These are phyloP conservation scores for Gallinago media DNA, from an alignment of 2,113 vertebrate genomes.

Conservation along the genomic window DNA sequence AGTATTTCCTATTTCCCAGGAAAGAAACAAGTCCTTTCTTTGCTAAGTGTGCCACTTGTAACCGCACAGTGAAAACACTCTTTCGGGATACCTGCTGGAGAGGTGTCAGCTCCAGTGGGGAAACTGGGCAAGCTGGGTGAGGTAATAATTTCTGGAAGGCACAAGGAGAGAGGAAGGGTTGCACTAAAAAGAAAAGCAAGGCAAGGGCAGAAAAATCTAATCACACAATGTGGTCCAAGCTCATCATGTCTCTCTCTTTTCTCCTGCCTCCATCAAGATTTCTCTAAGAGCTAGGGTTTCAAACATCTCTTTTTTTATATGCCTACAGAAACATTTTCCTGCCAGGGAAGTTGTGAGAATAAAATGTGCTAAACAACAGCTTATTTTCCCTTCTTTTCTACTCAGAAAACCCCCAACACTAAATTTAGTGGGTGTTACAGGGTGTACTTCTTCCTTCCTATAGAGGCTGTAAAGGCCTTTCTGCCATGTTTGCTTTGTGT, in stretches of 20 bases:
- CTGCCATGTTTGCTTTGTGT: background rate
- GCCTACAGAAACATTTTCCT: background rate
- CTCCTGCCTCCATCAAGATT: background rate
- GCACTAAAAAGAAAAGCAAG: background rate
- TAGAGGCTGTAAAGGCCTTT: too few relatives aligned
- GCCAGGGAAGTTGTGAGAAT: background rate
- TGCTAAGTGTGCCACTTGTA: background rate
- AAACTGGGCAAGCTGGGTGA: background rate
- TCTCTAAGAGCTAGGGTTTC: background rate
- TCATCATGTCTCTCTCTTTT: background rate
- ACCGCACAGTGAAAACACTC: fast-evolving
- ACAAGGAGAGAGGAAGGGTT: background rate
- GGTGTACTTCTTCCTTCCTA: too few relatives aligned
- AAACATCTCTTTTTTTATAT: background rate
- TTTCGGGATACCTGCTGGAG: background rate
- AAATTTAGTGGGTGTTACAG: background rate
- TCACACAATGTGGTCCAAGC: background rate
- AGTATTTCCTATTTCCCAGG: background rate
- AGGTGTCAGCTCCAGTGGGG: background rate
- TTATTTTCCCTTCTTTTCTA: background rate
- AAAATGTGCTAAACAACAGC: background rate
- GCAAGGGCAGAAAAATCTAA: background rate
- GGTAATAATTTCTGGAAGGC: background rate
- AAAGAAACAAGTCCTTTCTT: background rate
- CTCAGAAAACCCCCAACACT: background rate